phyloP scores from a whole-genome alignment of 2,797 vertebrate species.

The Platyrinchus mystaceus region DNA sequence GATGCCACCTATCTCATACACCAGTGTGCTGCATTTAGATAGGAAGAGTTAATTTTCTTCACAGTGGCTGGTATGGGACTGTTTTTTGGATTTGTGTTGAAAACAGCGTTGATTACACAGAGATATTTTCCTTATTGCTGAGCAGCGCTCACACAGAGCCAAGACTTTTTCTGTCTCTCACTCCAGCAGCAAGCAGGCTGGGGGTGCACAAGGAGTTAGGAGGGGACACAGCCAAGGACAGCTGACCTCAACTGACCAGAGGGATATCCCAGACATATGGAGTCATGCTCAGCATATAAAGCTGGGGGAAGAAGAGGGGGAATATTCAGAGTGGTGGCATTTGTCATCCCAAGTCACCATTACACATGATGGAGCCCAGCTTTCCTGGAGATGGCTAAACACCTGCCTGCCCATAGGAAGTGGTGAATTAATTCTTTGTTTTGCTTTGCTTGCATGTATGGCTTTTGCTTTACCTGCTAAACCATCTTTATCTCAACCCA shows the following conservation, averaged over 20 bases:
- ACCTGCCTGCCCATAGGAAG: background rate
- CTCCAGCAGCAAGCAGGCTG: background rate
- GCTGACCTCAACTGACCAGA: background rate
- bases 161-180: background rate
- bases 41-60: background rate
- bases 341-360: fast-evolving
- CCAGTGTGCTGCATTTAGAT: background rate
- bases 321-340: fast-evolving
- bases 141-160: background rate
- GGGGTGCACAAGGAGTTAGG: background rate
- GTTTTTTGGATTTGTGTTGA: background rate
- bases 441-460: fast-evolving
- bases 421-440: background rate
- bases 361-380: fast-evolving
- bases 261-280: background rate
- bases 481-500: background rate
- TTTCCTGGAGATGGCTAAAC: background rate
- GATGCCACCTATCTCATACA: background rate
- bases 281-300: background rate
- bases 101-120: background rate
- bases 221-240: background rate
- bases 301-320: background rate
- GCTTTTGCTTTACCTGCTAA: background rate
- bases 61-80: background rate
- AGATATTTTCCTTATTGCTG: background rate